These are phyloP conservation scores for Agonopterix heracliana DNA, from an alignment of 2,888 invertebrate genomes.

Conservation along the genomic window DNA sequence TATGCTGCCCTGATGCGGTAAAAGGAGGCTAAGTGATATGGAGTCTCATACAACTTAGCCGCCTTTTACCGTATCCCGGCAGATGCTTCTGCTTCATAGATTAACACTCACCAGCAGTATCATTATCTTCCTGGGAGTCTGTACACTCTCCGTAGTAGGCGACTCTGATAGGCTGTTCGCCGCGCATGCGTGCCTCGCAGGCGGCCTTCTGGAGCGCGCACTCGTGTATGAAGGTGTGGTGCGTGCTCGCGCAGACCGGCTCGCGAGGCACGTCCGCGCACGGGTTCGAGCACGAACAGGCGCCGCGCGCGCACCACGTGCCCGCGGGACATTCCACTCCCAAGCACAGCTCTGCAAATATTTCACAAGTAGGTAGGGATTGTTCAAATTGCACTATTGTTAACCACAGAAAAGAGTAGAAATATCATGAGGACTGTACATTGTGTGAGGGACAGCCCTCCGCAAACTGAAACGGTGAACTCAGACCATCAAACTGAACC, in stretches of 20 bases:
- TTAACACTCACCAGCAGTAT: conserved; percentile 29
- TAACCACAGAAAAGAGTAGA: no score
- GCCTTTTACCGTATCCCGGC: no score
- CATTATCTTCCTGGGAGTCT: conserved; percentile 79
- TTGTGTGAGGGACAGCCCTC: no score
- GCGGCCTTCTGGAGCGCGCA: conserved; percentile 87
- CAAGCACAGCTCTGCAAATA: conserved; percentile 81
- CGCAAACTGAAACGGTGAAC: no score
- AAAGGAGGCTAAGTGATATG: no score
- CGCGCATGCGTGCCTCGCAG: conserved; percentile 81
- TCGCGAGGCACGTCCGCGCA: conserved; percentile 81
- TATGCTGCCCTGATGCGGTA: no score
- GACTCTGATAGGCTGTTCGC: conserved; percentile 68
- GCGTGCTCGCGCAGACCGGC: conserved; percentile 87
- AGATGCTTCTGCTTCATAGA: no score
- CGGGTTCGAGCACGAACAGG: conserved; percentile 87
- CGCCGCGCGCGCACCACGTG: conserved; percentile 88
- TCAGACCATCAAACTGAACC: no score
- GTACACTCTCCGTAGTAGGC: conserved; percentile 87
- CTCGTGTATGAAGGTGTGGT: conserved; percentile 86
- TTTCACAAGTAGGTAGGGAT: no score
- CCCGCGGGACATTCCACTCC: conserved; percentile 86
- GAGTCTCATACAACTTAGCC: no score
- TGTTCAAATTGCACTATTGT: no score
- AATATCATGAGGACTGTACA: no score